Percentiles rank a stretch among this genome's conserved stretches.
Evolutionary conservation across 2,113 vertebrate species (phyloP).

Genomic region (Agelaius tricolor): DNA sequence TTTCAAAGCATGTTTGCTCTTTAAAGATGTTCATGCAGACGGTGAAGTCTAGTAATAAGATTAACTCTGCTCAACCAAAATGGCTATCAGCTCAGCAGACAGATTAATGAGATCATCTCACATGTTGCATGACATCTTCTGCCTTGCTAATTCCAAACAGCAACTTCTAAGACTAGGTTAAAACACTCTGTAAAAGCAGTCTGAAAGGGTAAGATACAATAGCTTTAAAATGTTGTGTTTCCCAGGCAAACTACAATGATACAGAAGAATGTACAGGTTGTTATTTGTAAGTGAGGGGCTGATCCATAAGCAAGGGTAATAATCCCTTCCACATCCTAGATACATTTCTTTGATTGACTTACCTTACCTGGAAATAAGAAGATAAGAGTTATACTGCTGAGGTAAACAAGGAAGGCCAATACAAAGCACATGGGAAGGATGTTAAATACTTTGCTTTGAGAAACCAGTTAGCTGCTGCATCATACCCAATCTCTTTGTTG

Average conservation of each 20-base stretch:
- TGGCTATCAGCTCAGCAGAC: constrained; percentile 26
- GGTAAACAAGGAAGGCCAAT: neutral
- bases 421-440: neutral
- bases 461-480: neutral
- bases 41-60: constrained; percentile 30
- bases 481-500: neutral
- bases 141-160: neutral
- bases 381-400: neutral
- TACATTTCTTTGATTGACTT: neutral
- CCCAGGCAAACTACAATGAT: neutral
- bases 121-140: constrained; percentile 34
- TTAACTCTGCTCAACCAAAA: constrained; percentile 41
- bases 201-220: neutral
- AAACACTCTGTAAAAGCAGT: neutral
- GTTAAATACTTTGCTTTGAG: neutral
- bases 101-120: constrained; percentile 48
- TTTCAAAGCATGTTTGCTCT: neutral
- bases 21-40: constrained; percentile 9
- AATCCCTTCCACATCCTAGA: neutral
- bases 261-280: neutral
- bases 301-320: neutral
- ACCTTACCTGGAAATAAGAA: neutral
- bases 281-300: neutral
- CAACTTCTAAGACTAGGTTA: neutral
- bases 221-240: neutral